These are phyloP conservation scores for Rhinolophus sinicus DNA, from an alignment of 2,113 vertebrate genomes.

Conservation along the genomic window DNA sequence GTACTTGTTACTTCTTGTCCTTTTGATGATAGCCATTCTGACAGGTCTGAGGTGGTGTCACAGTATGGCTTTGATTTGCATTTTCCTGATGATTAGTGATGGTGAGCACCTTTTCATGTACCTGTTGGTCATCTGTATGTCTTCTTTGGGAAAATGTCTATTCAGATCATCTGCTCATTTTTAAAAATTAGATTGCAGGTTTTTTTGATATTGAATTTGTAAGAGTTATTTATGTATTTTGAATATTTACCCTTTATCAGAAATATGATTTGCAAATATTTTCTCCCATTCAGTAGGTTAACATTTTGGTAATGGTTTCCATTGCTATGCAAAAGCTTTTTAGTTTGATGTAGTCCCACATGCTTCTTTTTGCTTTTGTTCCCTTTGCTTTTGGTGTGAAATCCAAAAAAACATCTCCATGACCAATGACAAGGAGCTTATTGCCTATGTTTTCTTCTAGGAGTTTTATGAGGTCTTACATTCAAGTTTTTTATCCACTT, in stretches of 20 bases:
- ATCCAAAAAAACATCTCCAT: background rate
- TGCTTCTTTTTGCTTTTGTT: background rate
- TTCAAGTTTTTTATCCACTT: background rate
- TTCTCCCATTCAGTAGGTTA: background rate
- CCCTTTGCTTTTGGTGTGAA: background rate
- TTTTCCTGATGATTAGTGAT: background rate
- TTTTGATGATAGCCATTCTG: background rate
- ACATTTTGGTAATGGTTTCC: background rate
- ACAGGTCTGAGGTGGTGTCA: background rate
- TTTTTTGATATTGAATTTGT: background rate
- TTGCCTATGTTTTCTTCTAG: background rate
- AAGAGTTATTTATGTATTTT: background rate
- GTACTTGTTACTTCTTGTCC: background rate
- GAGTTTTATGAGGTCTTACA: background rate
- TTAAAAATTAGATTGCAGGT: background rate
- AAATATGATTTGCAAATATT: background rate
- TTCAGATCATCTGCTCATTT: background rate
- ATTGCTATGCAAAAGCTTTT: background rate
- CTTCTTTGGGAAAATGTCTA: background rate
- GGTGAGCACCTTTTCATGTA: too few species aligned
- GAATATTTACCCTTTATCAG: background rate
- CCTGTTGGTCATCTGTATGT: too few species aligned
- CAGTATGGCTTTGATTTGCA: background rate
- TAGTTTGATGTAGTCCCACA: background rate
- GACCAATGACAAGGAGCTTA: background rate